A percentile compares a stretch with the other conserved stretches of the same genome.
Evolutionary conservation across 2,888 invertebrate genomes (phyloP).

Genomic region (Drosophila koepferae): DNA sequence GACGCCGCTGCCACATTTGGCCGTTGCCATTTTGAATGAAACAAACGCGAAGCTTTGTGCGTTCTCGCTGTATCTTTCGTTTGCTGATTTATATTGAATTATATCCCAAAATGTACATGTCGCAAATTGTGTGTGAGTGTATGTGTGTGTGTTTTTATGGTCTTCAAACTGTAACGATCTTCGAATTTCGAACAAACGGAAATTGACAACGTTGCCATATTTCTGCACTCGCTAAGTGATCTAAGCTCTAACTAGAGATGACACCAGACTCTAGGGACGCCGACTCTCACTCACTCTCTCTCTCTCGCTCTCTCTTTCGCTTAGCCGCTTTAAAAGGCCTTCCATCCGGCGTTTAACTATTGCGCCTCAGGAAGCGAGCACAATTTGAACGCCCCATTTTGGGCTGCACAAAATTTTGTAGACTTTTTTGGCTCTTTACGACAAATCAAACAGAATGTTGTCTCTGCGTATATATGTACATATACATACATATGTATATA

Average conservation of each 20-base stretch:
- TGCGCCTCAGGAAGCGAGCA: slow-evolving; percentile 48
- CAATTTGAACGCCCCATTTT: slow-evolving; percentile 53
- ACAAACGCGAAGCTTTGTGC: slow-evolving; percentile 30
- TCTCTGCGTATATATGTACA: background rate
- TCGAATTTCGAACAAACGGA: slow-evolving; percentile 63
- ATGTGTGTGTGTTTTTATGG: slow-evolving; percentile 39
- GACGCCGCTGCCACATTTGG: slow-evolving; percentile 66
- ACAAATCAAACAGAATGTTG: background rate
- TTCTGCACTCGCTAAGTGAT: slow-evolving; percentile 18
- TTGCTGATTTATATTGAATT: slow-evolving; percentile 52
- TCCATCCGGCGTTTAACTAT: slow-evolving; percentile 66
- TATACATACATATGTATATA: background rate
- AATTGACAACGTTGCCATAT: slow-evolving; percentile 69
- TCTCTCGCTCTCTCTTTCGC: background rate
- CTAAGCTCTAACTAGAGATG: slow-evolving; percentile 30
- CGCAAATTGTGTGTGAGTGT: slow-evolving; percentile 34
- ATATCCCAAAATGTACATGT: slow-evolving; percentile 70
- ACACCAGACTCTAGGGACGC: slow-evolving; percentile 23
- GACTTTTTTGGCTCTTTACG: slow-evolving; percentile 39
- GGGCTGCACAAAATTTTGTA: slow-evolving; percentile 42
- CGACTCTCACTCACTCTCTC: background rate
- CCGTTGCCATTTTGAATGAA: slow-evolving; percentile 68
- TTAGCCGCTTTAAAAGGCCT: slow-evolving; percentile 54
- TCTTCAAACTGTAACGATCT: slow-evolving; percentile 68
- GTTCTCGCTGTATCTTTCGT: slow-evolving; percentile 16